Base-by-base conservation (phyloP, 2,113 vertebrate genomes). In the Procavia capensis region DNA sequence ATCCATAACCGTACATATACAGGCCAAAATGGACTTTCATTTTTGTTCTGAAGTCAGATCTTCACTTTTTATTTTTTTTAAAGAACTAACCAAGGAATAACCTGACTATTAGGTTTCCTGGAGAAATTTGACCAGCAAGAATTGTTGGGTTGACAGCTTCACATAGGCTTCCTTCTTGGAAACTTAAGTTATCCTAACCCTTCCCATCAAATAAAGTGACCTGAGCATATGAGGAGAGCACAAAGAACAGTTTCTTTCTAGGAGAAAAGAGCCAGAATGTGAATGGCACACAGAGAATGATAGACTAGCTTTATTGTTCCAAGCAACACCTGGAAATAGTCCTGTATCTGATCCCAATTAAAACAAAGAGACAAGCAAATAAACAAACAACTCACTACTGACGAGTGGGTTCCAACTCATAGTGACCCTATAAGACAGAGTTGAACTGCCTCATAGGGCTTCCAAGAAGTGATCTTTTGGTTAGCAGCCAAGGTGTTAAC, bases 231-330 rank as follows among this genome's bases (percentile, higher is more conserved):
- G 6, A 78, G 72, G 39, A 81, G 25, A 83, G 22, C 19, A 39
- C 16, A 64, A 6, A 70, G 70, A 66, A 11, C 24, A 34, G 14
- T 74, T 96, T 72, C 59, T 82, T 43, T 75, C 29, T 75, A 45
- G 50, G 75, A 41, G 66, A 91, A 89, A 59, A 75, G 4, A 92
- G n/a, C 39, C 88, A 85, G 83, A 47, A 50, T 85, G 50, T 88
- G 2, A 4, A 8, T 59, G 61, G 78, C 86, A 57, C 20, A 34
- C 20, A 45, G 43, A 95, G 82, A 34, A 76, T 54, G 66, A n/a
- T 41, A 27, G 80, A 9, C 17, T 50, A 36, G 78, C 31, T 93
- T 59, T 78, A 82, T 14, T 72, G 47, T 9, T 92, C 14, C 19
- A 72, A 83, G 6, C 1, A 39, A 66, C 36, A 72, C 41, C 39